A percentile compares a stretch with the other conserved stretches of the same genome.
These are phyloP conservation scores for Puffinus mauretanicus DNA, from an alignment of 2,113 vertebrate genomes.

Conservation along the genomic window DNA sequence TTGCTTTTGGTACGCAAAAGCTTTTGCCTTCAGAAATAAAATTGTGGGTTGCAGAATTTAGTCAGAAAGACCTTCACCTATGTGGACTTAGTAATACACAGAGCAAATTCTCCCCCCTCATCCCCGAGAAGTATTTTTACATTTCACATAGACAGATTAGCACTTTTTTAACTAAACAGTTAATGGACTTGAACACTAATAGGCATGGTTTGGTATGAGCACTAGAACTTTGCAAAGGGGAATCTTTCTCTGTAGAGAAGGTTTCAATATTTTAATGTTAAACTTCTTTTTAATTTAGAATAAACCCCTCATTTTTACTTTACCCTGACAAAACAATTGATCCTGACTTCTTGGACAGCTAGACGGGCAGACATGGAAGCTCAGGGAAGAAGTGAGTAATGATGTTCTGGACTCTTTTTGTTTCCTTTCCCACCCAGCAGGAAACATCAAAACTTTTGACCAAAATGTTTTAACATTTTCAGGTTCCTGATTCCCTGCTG, in stretches of 20 bases:
- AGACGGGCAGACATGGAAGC: background rate
- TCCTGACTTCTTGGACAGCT: background rate
- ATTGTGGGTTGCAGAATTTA: background rate
- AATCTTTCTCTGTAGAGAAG: background rate
- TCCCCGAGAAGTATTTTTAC: background rate
- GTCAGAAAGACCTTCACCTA: background rate
- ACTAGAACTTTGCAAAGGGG: background rate
- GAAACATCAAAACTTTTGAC: background rate
- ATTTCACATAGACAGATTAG: background rate
- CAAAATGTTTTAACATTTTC: background rate
- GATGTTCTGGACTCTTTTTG: background rate
- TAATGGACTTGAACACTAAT: background rate
- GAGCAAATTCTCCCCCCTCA: background rate
- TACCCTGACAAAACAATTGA: background rate
- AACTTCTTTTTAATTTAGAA: background rate
- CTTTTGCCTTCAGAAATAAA: background rate
- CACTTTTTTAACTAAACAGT: background rate
- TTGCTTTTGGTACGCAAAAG: background rate
- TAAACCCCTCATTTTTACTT: background rate
- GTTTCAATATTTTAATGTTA: background rate
- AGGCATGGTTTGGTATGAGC: background rate
- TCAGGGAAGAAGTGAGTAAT: background rate
- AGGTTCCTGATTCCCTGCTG: background rate
- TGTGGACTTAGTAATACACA: background rate
- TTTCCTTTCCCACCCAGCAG: background rate